Base-by-base conservation (phyloP, 2,888 invertebrate species). In the Drosophila meridiana region DNA sequence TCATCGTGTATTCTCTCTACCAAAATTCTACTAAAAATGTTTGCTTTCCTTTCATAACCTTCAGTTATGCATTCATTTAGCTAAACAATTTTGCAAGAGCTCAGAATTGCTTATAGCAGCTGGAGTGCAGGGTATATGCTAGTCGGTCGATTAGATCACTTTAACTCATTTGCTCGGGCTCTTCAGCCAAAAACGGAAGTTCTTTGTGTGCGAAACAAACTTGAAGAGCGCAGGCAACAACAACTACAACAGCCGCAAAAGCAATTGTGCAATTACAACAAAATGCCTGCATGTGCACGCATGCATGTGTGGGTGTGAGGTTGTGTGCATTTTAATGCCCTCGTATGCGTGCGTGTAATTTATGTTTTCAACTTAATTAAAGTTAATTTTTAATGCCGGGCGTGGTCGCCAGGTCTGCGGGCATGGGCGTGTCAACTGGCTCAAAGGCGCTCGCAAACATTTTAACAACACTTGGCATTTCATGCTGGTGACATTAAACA, bases 351-450 rank as follows among this genome's bases (percentile, higher is more conserved):
- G 85, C 75, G 67, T 82, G 89, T 85, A 82, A 87, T 90, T 87
- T 89, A 87, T 90, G 87, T 88, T 88, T 89, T 86, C 87, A 88
- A 89, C 88, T 88, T 91, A 88, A 89, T 89, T 89, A 89, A 91
- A 91, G 91, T 89, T 88, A 87, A 90, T 91, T 90, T 82, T 89
- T 89, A 85, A 90, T 89, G 82, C 75, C 50, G 72, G 69, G 57
- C 74, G 72, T 69, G 59, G 64, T 69, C 71, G 73, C 73, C 87
- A 87, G 88, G 73, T 79, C 76, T 71, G 73, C 64, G 69, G 73
- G 85, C 59, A 48, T 63, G 73, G 73, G 85, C 83, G 73, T 72
- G 88, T 71, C 90, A 77, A 85, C 80, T 80, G 78, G 70, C 86
- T 85, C 88, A 85, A 85, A 85, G 83, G 90, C 84, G 88, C 73